A percentile compares a stretch with the other conserved stretches of the same genome.
Evolutionary conservation across 2,888 invertebrate genomes (phyloP).

Genomic region (Phania funesta): DNA sequence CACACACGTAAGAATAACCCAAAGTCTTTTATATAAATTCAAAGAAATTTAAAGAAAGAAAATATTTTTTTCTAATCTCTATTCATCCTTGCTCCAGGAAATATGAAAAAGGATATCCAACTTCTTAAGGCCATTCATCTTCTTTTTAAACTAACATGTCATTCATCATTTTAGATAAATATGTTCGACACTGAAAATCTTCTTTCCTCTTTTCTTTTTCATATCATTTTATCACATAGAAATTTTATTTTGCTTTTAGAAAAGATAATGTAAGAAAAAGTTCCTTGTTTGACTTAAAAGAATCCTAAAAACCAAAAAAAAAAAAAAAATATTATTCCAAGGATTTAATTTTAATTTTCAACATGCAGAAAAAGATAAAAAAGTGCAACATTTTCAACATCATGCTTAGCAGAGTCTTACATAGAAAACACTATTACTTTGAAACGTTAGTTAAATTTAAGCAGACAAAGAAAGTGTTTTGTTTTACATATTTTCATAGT

Average conservation of each 20-base stretch:
- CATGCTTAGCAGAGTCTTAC: slow-evolving; percentile 3
- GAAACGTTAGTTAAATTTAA: slow-evolving; percentile 26
- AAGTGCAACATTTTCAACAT: neutral
- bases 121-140: slow-evolving; percentile 22
- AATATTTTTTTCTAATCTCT: neutral
- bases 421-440: slow-evolving; percentile 26
- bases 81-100: neutral
- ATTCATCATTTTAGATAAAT: slow-evolving; percentile 55
- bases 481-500: neutral
- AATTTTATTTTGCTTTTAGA: neutral
- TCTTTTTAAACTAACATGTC: slow-evolving; percentile 13
- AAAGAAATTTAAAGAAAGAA: neutral
- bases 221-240: too few species aligned
- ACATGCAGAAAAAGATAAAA: neutral
- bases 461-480: slow-evolving; percentile 19
- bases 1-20: too few species aligned
- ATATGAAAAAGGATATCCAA: neutral
- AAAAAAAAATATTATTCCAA: neutral
- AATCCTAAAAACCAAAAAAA: neutral
- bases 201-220: neutral
- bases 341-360: neutral
- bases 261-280: neutral
- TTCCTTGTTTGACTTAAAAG: too few species aligned
- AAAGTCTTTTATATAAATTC: too few species aligned
- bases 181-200: slow-evolving; percentile 1